Conservation (phyloP, 2,888 invertebrate genomes). For the Diarsia mendica region DNA sequence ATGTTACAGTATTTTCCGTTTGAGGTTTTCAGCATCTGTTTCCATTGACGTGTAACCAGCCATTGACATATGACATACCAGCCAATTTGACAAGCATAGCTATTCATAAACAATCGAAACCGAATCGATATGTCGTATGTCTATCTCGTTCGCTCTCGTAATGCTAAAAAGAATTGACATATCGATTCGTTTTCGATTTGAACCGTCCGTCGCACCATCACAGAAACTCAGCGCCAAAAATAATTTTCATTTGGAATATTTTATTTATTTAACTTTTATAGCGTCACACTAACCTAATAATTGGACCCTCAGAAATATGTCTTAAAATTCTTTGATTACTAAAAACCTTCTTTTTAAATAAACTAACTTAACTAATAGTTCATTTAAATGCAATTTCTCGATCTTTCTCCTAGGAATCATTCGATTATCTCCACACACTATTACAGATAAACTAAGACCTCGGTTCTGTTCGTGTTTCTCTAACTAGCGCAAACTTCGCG, state of each 20-base stretch:
- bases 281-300: neutral
- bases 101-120: too few relatives aligned
- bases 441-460: neutral
- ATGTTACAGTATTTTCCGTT: too few relatives aligned
- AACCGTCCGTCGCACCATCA: too few relatives aligned
- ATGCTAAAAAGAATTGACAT: too few relatives aligned
- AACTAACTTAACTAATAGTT: neutral
- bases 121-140: too few relatives aligned
- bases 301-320: constrained; percentile 47
- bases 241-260: neutral
- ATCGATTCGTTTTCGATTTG: too few relatives aligned
- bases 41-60: too few relatives aligned
- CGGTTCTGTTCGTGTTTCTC: neutral
- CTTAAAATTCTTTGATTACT: constrained; percentile 31
- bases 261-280: neutral
- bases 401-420: constrained; percentile 10
- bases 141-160: too few relatives aligned
- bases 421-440: neutral
- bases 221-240: neutral
- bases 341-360: neutral
- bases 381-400: constrained; percentile 30
- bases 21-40: too few relatives aligned
- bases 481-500: neutral
- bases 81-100: too few relatives aligned
- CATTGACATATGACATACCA: too few relatives aligned